phyloP scores from a whole-genome alignment of 2,797 vertebrate genomes.

The Sandelia bainsii region DNA sequence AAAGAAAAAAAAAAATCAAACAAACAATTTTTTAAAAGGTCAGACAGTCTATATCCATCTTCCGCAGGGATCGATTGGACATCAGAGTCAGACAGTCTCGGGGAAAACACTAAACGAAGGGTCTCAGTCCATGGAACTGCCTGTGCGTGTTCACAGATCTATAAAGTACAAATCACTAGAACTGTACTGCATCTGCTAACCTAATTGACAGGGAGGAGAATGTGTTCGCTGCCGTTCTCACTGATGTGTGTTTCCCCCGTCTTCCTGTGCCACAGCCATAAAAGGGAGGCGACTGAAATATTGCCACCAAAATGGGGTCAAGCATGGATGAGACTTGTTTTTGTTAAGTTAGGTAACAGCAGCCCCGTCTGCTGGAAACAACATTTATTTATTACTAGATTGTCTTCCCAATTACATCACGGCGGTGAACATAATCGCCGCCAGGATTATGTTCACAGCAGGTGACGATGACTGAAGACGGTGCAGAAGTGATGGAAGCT shows the following conservation, averaged over 20 bases:
- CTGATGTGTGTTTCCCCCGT: neutral
- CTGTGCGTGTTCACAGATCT: constrained; percentile 24
- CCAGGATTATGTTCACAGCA: neutral
- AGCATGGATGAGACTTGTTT: neutral
- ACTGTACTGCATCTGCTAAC: neutral
- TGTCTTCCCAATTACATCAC: neutral
- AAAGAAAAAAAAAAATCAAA: constrained; percentile 48
- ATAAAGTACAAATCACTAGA: constrained; percentile 24
- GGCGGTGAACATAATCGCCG: too few species aligned
- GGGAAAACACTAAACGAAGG: constrained; percentile 33
- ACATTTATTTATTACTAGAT: neutral
- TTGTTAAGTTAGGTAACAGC: neutral
- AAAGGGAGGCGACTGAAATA: neutral
- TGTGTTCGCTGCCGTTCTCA: neutral
- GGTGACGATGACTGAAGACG: too few species aligned
- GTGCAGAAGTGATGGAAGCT: too few species aligned
- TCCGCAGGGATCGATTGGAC: constrained; percentile 56
- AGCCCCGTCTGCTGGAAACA: neutral
- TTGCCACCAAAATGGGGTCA: neutral
- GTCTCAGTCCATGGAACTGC: constrained; percentile 2
- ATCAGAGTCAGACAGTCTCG: constrained; percentile 5
- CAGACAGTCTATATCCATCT: constrained; percentile 63
- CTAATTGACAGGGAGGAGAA: neutral
- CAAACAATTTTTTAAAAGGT: constrained; percentile 66
- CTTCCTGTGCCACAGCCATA: neutral